Evolutionary conservation across 2,113 vertebrate species (phyloP), one percentile per base, ranked within the genome.

Genomic region (Herpailurus yagouaroundi): DNA sequence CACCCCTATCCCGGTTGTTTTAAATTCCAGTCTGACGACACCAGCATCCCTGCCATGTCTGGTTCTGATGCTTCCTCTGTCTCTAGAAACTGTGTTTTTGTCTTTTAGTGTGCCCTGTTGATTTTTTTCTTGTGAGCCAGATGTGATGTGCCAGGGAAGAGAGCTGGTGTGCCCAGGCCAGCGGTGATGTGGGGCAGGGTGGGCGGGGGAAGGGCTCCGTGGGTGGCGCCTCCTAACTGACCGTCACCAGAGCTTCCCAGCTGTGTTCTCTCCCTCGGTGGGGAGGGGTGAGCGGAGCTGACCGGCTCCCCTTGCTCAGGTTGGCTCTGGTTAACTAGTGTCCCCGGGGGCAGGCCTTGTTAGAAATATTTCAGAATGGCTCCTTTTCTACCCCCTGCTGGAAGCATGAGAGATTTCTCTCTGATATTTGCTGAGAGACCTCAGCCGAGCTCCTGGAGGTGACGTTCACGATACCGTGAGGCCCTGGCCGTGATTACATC

Each of bases 401-500:
- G 38, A 21, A 50, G 16, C 74, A 50, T 14, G 68, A 21, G 68
- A 21, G n/a, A n/a, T 9, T 7, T 36, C 16, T 36, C n/a, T 71
- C n/a, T 36, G 68, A 10, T 21, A 21, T 71, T 21, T 36, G 8
- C 19, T 7, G 50, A 55, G 38, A 29, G 38, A 48, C 19, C 16
- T 1, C 14, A 15, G 82, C 11, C 9, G 11, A 7, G 82, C 18
- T 48, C 60, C 36, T 14, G 11, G 29, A 12, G 10, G 27, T 4
- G 18, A 41, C 14, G 11, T 10, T 84, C 82, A 21, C 1, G 29
- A 18, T 4, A 19, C 25, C 7, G 3, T 1, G 16, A 7, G 76
- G 8, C 76, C 8, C 16, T 16, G 1, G 27, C 64, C 23, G 1
- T 0, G 27, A 33, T 31, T 4, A 8, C 18, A 33, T 45, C 29